Evolutionary conservation across 2,888 invertebrate genomes (phyloP).

Genomic region (Drosophila hamatofila): DNA sequence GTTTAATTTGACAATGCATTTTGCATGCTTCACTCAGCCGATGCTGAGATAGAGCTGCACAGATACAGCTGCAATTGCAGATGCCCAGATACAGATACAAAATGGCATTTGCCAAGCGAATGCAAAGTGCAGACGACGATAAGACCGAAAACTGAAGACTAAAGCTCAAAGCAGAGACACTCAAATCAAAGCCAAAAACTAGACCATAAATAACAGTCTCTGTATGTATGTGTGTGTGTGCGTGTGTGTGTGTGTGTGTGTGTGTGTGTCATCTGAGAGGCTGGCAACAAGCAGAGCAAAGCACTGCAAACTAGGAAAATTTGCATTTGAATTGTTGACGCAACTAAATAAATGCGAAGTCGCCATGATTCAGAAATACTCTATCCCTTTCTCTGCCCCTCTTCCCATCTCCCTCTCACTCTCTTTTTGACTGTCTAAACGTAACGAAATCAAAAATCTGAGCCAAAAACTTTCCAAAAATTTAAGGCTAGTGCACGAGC

Average conservation of each 20-base stretch:
- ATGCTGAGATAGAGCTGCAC: slow-evolving; percentile 25
- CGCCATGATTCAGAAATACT: slow-evolving; percentile 33
- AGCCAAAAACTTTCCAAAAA: slow-evolving; percentile 27
- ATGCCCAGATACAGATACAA: slow-evolving; percentile 22
- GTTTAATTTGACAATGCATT: slow-evolving; percentile 64
- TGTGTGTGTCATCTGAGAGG: slow-evolving; percentile 21
- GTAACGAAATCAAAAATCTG: slow-evolving; percentile 46
- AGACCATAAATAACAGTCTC: slow-evolving; percentile 47
- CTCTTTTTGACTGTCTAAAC: slow-evolving; percentile 18
- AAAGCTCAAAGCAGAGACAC: slow-evolving; percentile 24
- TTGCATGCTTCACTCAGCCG: slow-evolving; percentile 35
- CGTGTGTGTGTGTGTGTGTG: slow-evolving; percentile 15
- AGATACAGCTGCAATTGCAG: slow-evolving; percentile 11
- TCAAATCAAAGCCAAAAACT: slow-evolving; percentile 44
- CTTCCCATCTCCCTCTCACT: not conserved
- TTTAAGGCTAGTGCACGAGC: slow-evolving; percentile 38
- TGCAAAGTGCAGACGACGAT: slow-evolving; percentile 30
- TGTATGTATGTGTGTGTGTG: slow-evolving; percentile 18
- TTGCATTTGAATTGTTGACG: slow-evolving; percentile 63
- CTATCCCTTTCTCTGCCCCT: not conserved
- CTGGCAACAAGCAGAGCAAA: slow-evolving; percentile 19
- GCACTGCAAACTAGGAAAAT: slow-evolving; percentile 39
- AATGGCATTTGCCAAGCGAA: slow-evolving; percentile 16
- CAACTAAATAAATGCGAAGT: slow-evolving; percentile 57
- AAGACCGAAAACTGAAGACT: slow-evolving; percentile 20